Evolutionary conservation across 2,113 vertebrate species (phyloP).

Genomic region (Nothobranchius furzeri): DNA sequence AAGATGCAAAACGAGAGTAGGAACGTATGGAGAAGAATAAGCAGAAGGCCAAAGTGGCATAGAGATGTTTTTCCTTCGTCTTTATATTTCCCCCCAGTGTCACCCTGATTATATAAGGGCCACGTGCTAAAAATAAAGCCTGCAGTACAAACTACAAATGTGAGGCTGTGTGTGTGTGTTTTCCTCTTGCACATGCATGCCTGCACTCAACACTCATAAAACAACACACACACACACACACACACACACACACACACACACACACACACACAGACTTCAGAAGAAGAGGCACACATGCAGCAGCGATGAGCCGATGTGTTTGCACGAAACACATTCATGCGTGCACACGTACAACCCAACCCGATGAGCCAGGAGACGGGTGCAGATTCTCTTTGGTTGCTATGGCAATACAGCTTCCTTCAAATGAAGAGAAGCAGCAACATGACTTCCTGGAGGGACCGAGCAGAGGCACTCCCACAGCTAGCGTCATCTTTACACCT

Average conservation of each 20-base stretch:
- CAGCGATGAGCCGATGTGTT: slow-evolving; percentile 24
- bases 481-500: slow-evolving; percentile 27
- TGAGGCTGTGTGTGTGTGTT: slow-evolving; percentile 19
- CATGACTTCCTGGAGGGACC: slow-evolving; percentile 73
- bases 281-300: slow-evolving; percentile 35
- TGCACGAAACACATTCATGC: slow-evolving; percentile 49
- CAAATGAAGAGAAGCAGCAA: slow-evolving; percentile 66
- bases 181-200: slow-evolving; percentile 45
- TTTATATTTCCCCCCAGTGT: slow-evolving; percentile 76
- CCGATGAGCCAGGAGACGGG: slow-evolving; percentile 46
- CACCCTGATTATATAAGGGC: slow-evolving; percentile 82
- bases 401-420: slow-evolving; percentile 75
- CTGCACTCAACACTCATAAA: slow-evolving; percentile 52
- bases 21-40: slow-evolving; percentile 11
- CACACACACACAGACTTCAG: background rate
- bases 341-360: slow-evolving; percentile 41
- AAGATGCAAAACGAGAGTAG: slow-evolving; percentile 12
- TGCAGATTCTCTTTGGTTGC: slow-evolving; percentile 72
- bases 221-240: slow-evolving; percentile 23
- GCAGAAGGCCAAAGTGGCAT: slow-evolving; percentile 28
- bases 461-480: slow-evolving; percentile 44
- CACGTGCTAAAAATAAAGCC: slow-evolving; percentile 83
- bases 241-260: too few relatives aligned
- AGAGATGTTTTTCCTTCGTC: slow-evolving; percentile 52
- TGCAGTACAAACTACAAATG: slow-evolving; percentile 69